Conservation (phyloP, 2,113 vertebrate genomes). For the Phyllopteryx taeniolatus region DNA sequence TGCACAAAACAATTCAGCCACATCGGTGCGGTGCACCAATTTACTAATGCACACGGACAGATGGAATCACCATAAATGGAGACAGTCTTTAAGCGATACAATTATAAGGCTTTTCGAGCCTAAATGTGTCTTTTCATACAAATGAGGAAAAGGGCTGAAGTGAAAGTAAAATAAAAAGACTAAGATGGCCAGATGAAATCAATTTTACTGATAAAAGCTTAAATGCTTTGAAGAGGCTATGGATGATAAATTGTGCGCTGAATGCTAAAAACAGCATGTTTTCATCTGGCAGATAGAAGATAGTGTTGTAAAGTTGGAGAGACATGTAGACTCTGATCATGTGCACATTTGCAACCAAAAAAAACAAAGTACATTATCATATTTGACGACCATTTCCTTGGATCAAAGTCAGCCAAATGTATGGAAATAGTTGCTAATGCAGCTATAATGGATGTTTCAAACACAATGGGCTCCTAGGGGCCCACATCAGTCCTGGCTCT, state of each 20-base stretch:
- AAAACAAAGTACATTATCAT: neutral
- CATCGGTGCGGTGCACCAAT: conserved; percentile 36
- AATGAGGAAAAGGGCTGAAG: neutral
- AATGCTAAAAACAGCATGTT: conserved; percentile 12
- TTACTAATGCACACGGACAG: conserved; percentile 56
- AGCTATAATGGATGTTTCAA: conserved; percentile 40
- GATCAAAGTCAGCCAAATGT: conserved; percentile 50
- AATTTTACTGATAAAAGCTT: conserved; percentile 11
- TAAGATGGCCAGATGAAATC: conserved; percentile 13
- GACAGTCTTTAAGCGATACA: conserved; percentile 54
- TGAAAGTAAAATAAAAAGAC: conserved; percentile 8
- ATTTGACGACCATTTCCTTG: conserved; percentile 33
- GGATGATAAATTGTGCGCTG: conserved; percentile 24
- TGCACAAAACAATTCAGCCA: conserved; percentile 40
- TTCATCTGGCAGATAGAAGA: conserved; percentile 5
- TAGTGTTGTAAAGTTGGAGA: neutral
- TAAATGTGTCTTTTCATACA: conserved; percentile 57
- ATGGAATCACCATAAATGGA: conserved; percentile 54
- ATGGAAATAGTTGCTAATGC: conserved; percentile 52
- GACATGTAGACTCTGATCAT: conserved; percentile 16
- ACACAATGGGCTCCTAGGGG: conserved; percentile 46
- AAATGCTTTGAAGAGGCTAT: conserved; percentile 28
- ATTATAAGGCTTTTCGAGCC: conserved; percentile 54
- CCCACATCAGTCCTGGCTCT: conserved; percentile 33
- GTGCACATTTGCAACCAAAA: neutral